These are phyloP conservation scores for Callospermophilus lateralis DNA, from an alignment of 2,113 vertebrate genomes.

Conservation along the genomic window DNA sequence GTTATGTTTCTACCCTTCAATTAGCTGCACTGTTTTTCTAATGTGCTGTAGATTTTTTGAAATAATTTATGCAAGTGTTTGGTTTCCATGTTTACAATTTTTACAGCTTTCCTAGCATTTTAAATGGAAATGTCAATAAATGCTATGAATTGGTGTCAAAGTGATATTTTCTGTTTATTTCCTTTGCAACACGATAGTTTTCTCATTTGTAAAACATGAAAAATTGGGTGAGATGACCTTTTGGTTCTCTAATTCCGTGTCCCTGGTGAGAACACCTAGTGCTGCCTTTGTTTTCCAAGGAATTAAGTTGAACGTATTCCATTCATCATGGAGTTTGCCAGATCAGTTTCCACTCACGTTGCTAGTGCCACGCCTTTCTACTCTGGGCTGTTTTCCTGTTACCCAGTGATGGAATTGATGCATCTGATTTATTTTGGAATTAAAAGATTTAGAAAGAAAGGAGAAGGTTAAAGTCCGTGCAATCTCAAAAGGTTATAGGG, in stretches of 20 bases:
- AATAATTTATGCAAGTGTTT: constrained; percentile 85
- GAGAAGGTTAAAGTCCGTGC: neutral
- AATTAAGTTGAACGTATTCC: neutral
- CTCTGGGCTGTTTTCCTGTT: neutral
- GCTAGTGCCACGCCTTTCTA: neutral
- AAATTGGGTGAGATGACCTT: neutral
- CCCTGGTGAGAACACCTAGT: neutral
- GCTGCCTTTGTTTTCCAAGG: neutral
- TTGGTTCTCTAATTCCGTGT: neutral
- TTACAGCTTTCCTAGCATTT: constrained; percentile 84
- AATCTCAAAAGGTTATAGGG: constrained; percentile 2
- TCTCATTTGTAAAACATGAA: neutral
- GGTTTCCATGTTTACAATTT: constrained; percentile 85
- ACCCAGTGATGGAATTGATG: neutral
- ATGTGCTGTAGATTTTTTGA: constrained; percentile 83
- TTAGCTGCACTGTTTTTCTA: constrained; percentile 83
- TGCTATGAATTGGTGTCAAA: constrained; percentile 80
- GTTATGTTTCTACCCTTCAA: constrained; percentile 74
- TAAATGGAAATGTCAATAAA: constrained; percentile 85
- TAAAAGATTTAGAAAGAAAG: constrained; percentile 34
- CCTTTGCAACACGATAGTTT: neutral
- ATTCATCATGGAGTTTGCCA: neutral
- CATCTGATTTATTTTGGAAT: constrained; percentile 7
- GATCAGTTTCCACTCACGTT: neutral
- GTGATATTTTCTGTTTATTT: constrained; percentile 65